These are phyloP conservation scores for Dipus sagitta DNA, from an alignment of 2,797 vertebrate genomes.

Conservation along the genomic window DNA sequence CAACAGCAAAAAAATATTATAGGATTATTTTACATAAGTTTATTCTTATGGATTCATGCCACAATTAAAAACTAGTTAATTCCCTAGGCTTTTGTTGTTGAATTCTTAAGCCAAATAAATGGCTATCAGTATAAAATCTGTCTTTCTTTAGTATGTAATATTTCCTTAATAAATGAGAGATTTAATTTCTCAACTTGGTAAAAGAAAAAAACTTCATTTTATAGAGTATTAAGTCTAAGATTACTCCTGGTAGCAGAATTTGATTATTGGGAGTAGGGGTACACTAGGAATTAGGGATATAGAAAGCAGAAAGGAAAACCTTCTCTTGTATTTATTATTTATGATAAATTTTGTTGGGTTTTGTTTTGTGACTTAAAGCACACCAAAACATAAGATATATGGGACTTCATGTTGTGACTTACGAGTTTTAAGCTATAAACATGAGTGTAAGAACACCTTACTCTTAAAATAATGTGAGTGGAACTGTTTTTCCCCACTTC, in stretches of 20 bases:
- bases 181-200: conserved; percentile 12
- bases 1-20: too few relatives aligned
- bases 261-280: neutral
- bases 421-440: neutral
- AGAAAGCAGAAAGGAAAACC: neutral
- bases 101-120: conserved; percentile 5
- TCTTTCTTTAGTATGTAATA: neutral
- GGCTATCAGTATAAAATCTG: neutral
- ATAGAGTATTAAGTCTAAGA: neutral
- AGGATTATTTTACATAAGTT: neutral
- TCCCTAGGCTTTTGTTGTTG: neutral
- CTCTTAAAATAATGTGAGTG: neutral
- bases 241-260: neutral
- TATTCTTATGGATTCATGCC: neutral
- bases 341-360: neutral
- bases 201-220: conserved; percentile 9
- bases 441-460: neutral
- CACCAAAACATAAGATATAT: neutral
- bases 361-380: conserved; percentile 6
- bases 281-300: neutral
- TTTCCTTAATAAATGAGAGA: neutral
- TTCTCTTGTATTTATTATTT: neutral
- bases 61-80: neutral
- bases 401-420: neutral
- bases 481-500: conserved; percentile 41